Evolutionary conservation across 2,888 invertebrate species (phyloP).

Genomic region (Anorthoa munda): DNA sequence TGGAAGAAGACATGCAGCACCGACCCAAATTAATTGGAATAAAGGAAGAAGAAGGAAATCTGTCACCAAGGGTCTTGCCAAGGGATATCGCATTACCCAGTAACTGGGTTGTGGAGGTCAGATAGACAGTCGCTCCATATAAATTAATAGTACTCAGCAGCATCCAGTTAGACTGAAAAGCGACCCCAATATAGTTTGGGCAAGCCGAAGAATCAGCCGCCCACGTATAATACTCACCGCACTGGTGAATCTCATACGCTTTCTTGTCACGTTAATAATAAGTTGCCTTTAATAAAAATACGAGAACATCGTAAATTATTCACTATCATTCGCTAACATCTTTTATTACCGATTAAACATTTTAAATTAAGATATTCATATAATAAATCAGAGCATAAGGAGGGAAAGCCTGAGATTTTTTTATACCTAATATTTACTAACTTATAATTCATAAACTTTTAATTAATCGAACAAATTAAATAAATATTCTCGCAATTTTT

Average conservation of each 20-base stretch:
- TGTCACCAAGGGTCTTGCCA: too few species aligned
- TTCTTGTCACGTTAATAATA: slow-evolving; percentile 50
- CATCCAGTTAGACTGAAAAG: too few species aligned
- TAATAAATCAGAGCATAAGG: slow-evolving; percentile 2
- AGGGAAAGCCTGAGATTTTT: background rate
- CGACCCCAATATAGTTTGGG: too few species aligned
- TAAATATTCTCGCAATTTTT: background rate
- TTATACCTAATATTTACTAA: background rate
- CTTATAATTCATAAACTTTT: background rate
- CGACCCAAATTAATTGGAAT: too few species aligned
- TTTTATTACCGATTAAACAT: slow-evolving; percentile 18
- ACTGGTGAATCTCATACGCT: slow-evolving; percentile 46
- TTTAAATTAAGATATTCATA: slow-evolving; percentile 18
- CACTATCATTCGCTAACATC: slow-evolving; percentile 38
- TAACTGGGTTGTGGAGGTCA: too few species aligned
- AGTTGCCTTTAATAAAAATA: slow-evolving; percentile 18
- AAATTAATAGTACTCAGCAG: too few species aligned
- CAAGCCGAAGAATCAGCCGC: too few species aligned
- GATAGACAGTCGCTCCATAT: too few species aligned
- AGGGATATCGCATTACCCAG: too few species aligned
- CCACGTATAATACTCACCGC: too few species aligned
- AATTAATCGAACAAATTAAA: background rate
- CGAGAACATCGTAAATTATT: slow-evolving; percentile 38
- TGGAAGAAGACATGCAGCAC: too few species aligned
- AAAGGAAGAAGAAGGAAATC: too few species aligned